A percentile compares a stretch with the other conserved stretches of the same genome.
Conservation (phyloP, 2,113 vertebrate species). For the Rhea pennata region DNA sequence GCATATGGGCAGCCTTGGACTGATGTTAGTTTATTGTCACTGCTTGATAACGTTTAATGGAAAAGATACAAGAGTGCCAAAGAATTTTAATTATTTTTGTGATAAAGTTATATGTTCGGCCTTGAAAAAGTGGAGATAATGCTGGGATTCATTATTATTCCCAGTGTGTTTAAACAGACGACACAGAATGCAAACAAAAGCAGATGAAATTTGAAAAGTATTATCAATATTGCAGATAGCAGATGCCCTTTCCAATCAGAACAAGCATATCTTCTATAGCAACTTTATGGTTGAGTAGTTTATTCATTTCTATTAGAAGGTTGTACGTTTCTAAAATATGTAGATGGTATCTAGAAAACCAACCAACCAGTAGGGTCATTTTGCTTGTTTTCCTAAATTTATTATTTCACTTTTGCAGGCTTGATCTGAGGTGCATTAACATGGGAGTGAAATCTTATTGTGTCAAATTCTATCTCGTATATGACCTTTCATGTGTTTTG, state of each 20-base stretch:
- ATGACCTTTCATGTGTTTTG: constrained; percentile 78
- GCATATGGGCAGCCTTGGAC: constrained; percentile 89
- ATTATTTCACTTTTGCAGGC: constrained; percentile 82
- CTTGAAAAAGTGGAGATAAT: constrained; percentile 99
- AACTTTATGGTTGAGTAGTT: constrained; percentile 99
- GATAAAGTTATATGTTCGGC: constrained; percentile 99
- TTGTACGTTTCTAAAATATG: constrained; percentile 94
- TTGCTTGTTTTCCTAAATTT: constrained; percentile 88
- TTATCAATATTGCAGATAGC: constrained; percentile 99
- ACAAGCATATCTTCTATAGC: constrained; percentile 97
- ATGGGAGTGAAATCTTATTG: constrained; percentile 75
- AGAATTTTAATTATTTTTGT: constrained; percentile 99
- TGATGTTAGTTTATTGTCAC: constrained; percentile 94
- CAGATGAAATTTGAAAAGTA: constrained; percentile 99
- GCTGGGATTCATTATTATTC: constrained; percentile 99
- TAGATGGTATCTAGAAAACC: constrained; percentile 87
- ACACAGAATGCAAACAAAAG: constrained; percentile 99
- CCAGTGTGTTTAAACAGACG: constrained; percentile 99
- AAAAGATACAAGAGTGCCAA: constrained; percentile 99
- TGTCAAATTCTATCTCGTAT: constrained; percentile 77
- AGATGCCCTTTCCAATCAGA: constrained; percentile 99
- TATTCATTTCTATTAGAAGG: constrained; percentile 99
- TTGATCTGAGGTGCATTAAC: constrained; percentile 79
- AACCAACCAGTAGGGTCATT: constrained; percentile 86
- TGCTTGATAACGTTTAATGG: constrained; percentile 98